phyloP scores from a whole-genome alignment of 2,113 vertebrate species.

The Alces alces region DNA sequence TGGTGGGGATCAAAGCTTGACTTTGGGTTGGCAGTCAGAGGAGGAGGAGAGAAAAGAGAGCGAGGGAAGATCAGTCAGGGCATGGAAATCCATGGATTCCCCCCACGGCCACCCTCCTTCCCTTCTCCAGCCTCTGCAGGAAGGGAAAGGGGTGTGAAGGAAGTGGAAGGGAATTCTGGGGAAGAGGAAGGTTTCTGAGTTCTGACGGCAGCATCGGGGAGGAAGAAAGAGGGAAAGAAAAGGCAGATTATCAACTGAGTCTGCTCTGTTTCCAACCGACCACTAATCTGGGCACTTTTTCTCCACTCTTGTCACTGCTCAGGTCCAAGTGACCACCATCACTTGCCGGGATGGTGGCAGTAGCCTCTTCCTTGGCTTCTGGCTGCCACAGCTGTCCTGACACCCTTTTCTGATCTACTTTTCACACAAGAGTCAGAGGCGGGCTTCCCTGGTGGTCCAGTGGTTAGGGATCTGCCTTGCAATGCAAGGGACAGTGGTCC shows the following conservation, averaged over 20 bases:
- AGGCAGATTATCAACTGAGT: background rate
- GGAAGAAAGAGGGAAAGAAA: background rate
- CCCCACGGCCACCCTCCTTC: background rate
- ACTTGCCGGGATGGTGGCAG: background rate
- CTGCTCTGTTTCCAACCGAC: fast-evolving
- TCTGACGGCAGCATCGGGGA: background rate
- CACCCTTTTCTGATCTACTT: background rate
- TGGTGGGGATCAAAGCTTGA: conserved; percentile 87
- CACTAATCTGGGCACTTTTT: background rate
- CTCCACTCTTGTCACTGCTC: background rate
- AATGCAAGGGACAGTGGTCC: background rate
- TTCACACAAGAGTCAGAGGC: background rate
- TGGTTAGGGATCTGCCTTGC: background rate
- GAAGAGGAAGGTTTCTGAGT: background rate
- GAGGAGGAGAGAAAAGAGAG: background rate
- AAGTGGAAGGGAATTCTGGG: background rate
- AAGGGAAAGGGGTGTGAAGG: background rate
- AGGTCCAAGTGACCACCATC: fast-evolving
- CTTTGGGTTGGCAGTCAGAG: conserved; percentile 66
- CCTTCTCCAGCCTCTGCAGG: background rate
- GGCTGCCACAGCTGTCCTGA: background rate
- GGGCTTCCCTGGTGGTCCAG: background rate
- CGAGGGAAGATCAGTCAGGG: background rate
- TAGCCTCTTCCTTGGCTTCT: background rate
- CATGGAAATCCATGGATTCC: fast-evolving